Base-by-base conservation (phyloP, 1,140 invertebrate genomes). In the Neelides sp. region DNA sequence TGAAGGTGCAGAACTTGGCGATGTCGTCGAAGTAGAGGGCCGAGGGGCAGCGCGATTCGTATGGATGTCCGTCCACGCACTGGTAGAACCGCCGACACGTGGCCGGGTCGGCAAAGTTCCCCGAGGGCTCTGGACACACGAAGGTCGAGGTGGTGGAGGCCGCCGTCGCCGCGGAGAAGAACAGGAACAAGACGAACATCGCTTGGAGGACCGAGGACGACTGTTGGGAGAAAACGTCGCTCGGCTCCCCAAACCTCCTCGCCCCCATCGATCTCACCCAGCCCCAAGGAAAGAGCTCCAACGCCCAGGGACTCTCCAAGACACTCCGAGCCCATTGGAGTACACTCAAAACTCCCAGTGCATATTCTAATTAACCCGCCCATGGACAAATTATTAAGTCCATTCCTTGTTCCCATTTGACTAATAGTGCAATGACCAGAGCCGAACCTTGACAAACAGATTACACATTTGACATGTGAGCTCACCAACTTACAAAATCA, bases 1-100 rank as follows among this genome's bases (percentile, higher is more conserved):
- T 88, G 65, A 90, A 91, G 0, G 86, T 91, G 64, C 88, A 92
- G 54, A 82, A 83, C 69, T 92, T 91, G 64, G 79, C 83, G 50
- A 86, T 78, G 62, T 91, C 86, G 64, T 92, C 88, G 65, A 91
- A 92, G 65, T 85, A 85, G 4, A 92, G 69, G 27, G 83, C 83
- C 8, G 87, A 86, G 4, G 88, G 88, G 69, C 88, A 92, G 62
- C 83, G 75, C 65, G 85, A 87, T 60, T 85, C 63, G 62, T 90
- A 89, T 0, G 85, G 84, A 66, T 77, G 85, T 19, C 82, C 82
- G 69, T 89, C 85, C 19, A 89, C 85, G 64, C 85, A 91, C 84
- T 89, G 64, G 68, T 87, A 89, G 71, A 91, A 91, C 62, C 84
- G 73, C 54, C 85, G 74, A 63, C 86, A 91, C 5, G 83, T 88